phyloP scores from a whole-genome alignment of 2,888 invertebrate genomes.

The Andrena trimmerana region DNA sequence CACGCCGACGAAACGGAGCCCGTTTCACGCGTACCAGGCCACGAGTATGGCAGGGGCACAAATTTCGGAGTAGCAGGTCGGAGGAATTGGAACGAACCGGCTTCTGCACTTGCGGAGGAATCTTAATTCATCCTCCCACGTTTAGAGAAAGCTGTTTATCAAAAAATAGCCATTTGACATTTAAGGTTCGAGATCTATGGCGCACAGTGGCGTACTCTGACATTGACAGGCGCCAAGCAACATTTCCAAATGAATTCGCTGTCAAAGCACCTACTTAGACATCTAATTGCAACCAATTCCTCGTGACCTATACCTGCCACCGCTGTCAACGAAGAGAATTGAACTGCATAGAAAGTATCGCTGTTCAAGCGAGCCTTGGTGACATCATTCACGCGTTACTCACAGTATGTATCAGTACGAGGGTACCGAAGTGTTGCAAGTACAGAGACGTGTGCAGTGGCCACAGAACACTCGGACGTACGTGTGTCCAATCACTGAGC shows the following conservation, averaged over 20 bases:
- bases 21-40: slow-evolving; percentile 15
- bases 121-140: not conserved
- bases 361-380: not conserved
- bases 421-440: not conserved
- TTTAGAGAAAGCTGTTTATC: not conserved
- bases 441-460: too few species aligned
- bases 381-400: not conserved
- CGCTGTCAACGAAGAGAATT: not conserved
- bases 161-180: not conserved
- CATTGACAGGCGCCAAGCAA: not conserved
- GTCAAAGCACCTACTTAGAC: not conserved
- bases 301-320: not conserved
- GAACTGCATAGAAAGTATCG: not conserved
- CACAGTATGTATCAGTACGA: not conserved
- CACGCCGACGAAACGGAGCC: not conserved
- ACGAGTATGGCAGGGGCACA: not conserved
- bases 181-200: not conserved
- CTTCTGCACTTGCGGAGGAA: not conserved
- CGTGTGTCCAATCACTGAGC: not conserved
- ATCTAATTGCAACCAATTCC: not conserved
- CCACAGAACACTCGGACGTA: not conserved
- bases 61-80: slow-evolving; percentile 18
- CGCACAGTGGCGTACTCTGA: not conserved
- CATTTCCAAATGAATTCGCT: not conserved
- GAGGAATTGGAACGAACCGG: not conserved